These are phyloP conservation scores for Epinephelus malabaricus DNA, from an alignment of 2,797 vertebrate genomes.

Conservation along the genomic window DNA sequence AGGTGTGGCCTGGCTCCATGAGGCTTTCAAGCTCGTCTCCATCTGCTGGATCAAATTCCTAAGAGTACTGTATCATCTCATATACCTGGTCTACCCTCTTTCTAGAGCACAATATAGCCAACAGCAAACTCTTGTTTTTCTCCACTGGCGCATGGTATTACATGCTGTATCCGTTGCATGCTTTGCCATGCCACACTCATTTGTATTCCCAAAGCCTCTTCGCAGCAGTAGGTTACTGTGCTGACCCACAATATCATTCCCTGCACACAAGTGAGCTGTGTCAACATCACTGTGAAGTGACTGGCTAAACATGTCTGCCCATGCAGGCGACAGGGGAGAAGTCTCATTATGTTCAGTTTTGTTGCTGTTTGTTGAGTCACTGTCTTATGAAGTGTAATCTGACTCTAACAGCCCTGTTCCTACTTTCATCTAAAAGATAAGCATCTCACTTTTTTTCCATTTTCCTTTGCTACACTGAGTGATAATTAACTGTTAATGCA, in stretches of 20 bases:
- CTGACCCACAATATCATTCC: conserved; percentile 53
- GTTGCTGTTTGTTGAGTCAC: background rate
- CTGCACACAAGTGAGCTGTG: conserved; percentile 34
- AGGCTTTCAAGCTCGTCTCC: conserved; percentile 27
- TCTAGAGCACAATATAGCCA: background rate
- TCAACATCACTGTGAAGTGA: conserved; percentile 56
- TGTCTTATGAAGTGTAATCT: conserved; percentile 10
- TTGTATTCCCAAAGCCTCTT: conserved; percentile 66
- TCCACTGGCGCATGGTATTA: conserved; percentile 12
- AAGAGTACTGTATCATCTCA: background rate
- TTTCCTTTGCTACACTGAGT: background rate
- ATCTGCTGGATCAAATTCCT: conserved; percentile 17
- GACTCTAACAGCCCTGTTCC: background rate
- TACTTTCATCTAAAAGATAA: background rate
- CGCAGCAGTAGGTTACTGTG: conserved; percentile 53
- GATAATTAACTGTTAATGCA: conserved; percentile 36
- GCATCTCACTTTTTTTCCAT: conserved; percentile 7
- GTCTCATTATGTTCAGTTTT: conserved; percentile 18
- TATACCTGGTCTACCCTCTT: background rate
- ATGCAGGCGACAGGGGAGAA: conserved; percentile 11
- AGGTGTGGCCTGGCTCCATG: background rate
- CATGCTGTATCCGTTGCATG: conserved; percentile 30
- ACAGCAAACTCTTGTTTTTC: conserved; percentile 1
- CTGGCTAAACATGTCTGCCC: conserved; percentile 43
- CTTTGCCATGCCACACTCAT: conserved; percentile 49